A percentile compares a stretch with the other conserved stretches of the same genome.
These are phyloP conservation scores for Listronotus oregonensis DNA, from an alignment of 1,140 invertebrate species.

Conservation along the genomic window DNA sequence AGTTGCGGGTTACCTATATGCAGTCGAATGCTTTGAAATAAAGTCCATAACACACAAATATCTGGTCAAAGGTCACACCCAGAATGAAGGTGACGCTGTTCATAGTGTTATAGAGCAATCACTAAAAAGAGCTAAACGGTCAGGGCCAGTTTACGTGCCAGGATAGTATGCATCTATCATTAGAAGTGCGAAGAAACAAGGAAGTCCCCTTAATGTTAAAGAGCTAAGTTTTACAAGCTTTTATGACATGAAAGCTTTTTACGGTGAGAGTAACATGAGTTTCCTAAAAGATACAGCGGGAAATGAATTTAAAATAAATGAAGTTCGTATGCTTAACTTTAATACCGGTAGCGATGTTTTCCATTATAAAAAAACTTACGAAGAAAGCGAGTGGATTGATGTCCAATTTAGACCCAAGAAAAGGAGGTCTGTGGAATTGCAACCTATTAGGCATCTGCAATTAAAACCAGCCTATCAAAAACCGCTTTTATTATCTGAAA, in stretches of 20 bases:
- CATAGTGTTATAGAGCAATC: too few species aligned
- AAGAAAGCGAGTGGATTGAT: conserved; percentile 7
- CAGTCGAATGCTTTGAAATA: conserved; percentile 35
- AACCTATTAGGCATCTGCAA: too few species aligned
- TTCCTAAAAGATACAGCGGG: conserved; percentile 3
- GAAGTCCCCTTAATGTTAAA: too few species aligned
- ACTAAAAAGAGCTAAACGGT: too few species aligned
- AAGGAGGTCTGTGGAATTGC: background rate
- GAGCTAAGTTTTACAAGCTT: conserved; percentile 29
- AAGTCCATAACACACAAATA: too few species aligned
- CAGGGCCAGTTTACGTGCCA: too few species aligned
- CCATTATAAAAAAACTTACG: conserved; percentile 14
- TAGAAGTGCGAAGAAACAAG: too few species aligned
- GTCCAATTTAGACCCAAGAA: too few species aligned
- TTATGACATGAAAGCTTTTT: conserved; percentile 6
- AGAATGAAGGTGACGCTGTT: conserved; percentile 52
- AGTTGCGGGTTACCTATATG: conserved; percentile 41
- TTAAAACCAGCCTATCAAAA: too few species aligned
- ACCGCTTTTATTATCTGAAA: too few species aligned
- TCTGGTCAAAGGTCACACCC: too few species aligned
- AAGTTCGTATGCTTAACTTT: conserved; percentile 22
- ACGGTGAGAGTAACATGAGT: background rate
- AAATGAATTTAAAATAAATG: conserved; percentile 11
- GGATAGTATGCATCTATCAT: too few species aligned
- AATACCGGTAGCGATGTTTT: conserved; percentile 16